Evolutionary conservation across 2,797 vertebrate species (phyloP), one percentile per base, ranked within the genome.

Genomic region (Glossophaga mutica): DNA sequence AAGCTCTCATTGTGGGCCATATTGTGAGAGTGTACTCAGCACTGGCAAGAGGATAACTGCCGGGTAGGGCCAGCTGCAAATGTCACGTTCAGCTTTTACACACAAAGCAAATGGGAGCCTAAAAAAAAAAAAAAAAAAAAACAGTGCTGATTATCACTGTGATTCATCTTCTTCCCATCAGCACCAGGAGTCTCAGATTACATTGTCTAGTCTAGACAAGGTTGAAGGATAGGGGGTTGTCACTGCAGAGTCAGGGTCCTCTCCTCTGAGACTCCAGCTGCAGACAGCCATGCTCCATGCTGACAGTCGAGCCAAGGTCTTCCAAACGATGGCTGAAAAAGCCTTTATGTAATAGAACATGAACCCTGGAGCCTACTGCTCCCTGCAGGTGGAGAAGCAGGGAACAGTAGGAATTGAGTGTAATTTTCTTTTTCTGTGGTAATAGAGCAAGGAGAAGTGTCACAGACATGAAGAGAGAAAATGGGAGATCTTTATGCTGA

Each of bases 331-430:
- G 71, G 77, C 39, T 70, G 87, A 76, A 78, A 71, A 97, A 34
- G 15, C 10, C 83, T 84, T 78, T 96, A 29, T 84, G 96, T 95
- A 91, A n/a, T 4, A 77, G 93, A 97, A 96, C 37, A 0, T 90
- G 95, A 95, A 79, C 57, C 89, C 44, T 86, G 46, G 97, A 96
- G 46, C 91, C 97, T 97, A 96, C 37, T 85, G 89, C 90, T 98
- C 93, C 93, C 94, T 83, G 94, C 79, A 90, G 93, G 92, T 91
- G 29, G 21, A 55, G 81, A 93, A 39, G 46, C 52, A 97, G 74
- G 10, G 46, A 68, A 57, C 95, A 91, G 39, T 70, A 74, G 84
- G 91, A 84, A 15, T 29, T 74, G 46, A 87, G 73, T 96, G 34
- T 86, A 92, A 93, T 94, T 95, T 94, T 86, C 94, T 93, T 94